Conservation (phyloP, 2,797 vertebrate species). For the Hippoglossus hippoglossus region DNA sequence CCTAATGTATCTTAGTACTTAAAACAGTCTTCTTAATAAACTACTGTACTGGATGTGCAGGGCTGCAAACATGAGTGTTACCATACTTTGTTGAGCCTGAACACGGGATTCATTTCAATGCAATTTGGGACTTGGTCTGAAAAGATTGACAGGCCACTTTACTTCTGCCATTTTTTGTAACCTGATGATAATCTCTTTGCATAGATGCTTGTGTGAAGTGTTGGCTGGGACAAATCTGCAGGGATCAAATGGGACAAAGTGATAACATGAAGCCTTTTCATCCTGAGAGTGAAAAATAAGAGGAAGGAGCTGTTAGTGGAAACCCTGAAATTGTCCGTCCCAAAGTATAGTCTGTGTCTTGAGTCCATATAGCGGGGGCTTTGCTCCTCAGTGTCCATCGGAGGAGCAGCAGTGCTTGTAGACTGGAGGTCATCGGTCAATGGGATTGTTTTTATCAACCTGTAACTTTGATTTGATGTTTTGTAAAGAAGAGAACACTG, state of each 20-base stretch:
- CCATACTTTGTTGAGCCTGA: constrained; percentile 29
- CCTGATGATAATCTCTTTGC: constrained; percentile 29
- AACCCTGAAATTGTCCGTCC: constrained; percentile 41
- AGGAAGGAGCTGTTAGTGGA: constrained; percentile 31
- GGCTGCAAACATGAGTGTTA: constrained; percentile 43
- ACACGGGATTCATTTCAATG: constrained; percentile 13
- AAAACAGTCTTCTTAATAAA: constrained; percentile 54
- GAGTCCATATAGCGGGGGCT: constrained; percentile 15
- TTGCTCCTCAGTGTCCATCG: constrained; percentile 18
- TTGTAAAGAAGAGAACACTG: constrained; percentile 72
- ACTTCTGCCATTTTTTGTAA: constrained; percentile 43
- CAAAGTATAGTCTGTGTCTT: constrained; percentile 11
- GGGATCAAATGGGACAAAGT: constrained; percentile 10
- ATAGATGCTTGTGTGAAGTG: constrained; percentile 31
- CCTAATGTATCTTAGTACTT: constrained; percentile 72
- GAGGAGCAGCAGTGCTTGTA: not conserved
- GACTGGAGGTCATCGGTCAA: constrained; percentile 14
- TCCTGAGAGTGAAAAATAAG: not conserved
- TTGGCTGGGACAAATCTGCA: not conserved
- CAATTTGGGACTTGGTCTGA: constrained; percentile 23
- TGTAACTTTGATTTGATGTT: constrained; percentile 73
- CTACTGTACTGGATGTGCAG: constrained; percentile 54
- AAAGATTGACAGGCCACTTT: constrained; percentile 27
- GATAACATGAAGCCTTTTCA: constrained; percentile 16
- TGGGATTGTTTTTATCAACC: constrained; percentile 32